A percentile compares a stretch with the other conserved stretches of the same genome.
Evolutionary conservation across 2,797 vertebrate species (phyloP).

Genomic region (Podarcis siculus): DNA sequence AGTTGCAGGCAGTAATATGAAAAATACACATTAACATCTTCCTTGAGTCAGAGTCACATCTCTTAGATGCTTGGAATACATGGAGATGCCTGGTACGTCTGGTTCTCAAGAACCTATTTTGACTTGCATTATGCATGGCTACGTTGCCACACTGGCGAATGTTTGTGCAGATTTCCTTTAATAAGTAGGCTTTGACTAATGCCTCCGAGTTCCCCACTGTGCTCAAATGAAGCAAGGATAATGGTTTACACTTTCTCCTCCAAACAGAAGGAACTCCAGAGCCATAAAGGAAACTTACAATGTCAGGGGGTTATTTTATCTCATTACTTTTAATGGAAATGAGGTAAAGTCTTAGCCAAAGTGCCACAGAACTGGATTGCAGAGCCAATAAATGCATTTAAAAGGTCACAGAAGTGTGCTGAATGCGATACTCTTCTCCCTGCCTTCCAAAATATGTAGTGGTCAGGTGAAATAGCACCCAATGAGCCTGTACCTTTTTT

Average conservation of each 20-base stretch:
- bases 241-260: slow-evolving; percentile 41
- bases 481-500: slow-evolving; percentile 43
- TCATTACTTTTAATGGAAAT: slow-evolving; percentile 61
- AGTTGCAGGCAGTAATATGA: neutral
- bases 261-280: slow-evolving; percentile 20
- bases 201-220: neutral
- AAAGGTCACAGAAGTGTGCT: neutral
- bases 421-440: neutral
- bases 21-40: neutral
- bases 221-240: slow-evolving; percentile 27
- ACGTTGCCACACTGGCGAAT: neutral
- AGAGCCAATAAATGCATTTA: slow-evolving; percentile 26
- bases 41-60: neutral
- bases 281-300: slow-evolving; percentile 36
- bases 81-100: neutral
- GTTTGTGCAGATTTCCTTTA: neutral
- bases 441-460: neutral
- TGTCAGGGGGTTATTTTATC: slow-evolving; percentile 54
- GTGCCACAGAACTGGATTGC: slow-evolving; percentile 20
- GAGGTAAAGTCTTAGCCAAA: slow-evolving; percentile 32
- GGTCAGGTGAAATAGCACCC: slow-evolving; percentile 15
- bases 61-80: slow-evolving; percentile 13
- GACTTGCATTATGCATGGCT: neutral
- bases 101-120: neutral
- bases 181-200: neutral